These are phyloP conservation scores for Eufriesea mexicana DNA, from an alignment of 1,140 invertebrate species.

Conservation along the genomic window DNA sequence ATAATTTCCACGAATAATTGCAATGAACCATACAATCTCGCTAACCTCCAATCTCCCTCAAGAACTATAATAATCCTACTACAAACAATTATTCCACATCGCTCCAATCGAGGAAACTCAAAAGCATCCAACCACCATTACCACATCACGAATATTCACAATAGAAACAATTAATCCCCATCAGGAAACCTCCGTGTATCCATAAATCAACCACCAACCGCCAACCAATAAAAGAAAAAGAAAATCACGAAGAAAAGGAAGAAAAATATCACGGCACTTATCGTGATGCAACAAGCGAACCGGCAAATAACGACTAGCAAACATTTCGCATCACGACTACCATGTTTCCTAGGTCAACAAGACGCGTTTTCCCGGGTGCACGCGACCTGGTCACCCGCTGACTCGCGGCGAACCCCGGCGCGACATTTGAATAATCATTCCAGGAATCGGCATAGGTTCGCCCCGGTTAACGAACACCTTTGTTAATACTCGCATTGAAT, in stretches of 20 bases:
- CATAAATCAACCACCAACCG: not conserved
- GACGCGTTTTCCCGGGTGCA: not conserved
- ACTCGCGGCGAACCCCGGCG: constrained; percentile 2
- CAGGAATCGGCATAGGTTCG: not conserved
- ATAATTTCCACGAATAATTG: too few relatives aligned
- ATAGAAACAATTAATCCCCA: too few relatives aligned
- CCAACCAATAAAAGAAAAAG: not conserved
- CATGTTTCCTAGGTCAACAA: constrained; percentile 4
- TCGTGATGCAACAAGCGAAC: not conserved
- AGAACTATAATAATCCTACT: too few relatives aligned
- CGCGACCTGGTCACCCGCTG: not conserved
- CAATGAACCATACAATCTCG: too few relatives aligned
- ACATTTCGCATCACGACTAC: not conserved
- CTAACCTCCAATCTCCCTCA: too few relatives aligned
- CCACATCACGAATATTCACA: not conserved
- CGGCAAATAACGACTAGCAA: not conserved
- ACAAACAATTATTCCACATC: too few relatives aligned
- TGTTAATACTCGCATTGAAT: constrained; percentile 23
- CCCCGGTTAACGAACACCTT: constrained; percentile 24
- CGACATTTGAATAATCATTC: constrained; percentile 27
- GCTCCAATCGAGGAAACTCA: not conserved
- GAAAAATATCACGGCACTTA: not conserved
- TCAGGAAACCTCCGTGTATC: not conserved
- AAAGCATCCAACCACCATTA: not conserved
- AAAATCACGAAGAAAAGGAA: too few relatives aligned